phyloP scores from a whole-genome alignment of 2,888 invertebrate genomes.

The Schizaphis graminum region DNA sequence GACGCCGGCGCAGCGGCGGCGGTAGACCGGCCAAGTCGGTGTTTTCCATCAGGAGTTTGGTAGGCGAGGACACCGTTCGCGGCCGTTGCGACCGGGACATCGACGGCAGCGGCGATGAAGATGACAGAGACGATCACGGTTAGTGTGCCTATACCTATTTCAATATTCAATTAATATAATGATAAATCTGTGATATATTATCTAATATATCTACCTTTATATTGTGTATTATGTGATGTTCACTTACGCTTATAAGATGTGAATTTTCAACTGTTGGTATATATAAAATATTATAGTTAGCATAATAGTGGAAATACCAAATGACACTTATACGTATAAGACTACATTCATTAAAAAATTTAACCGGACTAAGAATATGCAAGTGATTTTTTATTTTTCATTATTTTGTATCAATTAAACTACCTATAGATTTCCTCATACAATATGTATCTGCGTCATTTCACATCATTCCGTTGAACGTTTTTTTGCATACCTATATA shows the following conservation, averaged over 20 bases:
- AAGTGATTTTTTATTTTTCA: neutral
- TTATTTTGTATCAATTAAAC: neutral
- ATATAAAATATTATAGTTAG: neutral
- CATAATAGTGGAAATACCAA: neutral
- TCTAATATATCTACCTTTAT: neutral
- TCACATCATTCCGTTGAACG: neutral
- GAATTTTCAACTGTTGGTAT: neutral
- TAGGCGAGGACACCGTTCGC: conserved; percentile 72
- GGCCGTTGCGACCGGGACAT: neutral
- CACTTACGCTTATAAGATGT: neutral
- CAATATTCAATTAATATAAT: neutral
- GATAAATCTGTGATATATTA: neutral
- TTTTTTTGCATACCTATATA: neutral
- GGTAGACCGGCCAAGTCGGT: conserved; percentile 75
- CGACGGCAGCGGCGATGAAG: neutral
- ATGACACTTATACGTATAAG: neutral
- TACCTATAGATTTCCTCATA: neutral
- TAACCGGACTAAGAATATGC: neutral
- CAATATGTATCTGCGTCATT: neutral
- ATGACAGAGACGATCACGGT: neutral
- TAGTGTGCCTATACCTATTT: neutral
- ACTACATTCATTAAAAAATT: neutral
- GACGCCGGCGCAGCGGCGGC: conserved; percentile 72
- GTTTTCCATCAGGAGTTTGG: conserved; percentile 75
- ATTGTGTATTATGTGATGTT: no score